Conservation (phyloP, 2,888 invertebrate genomes). For the Cancer borealis region DNA sequence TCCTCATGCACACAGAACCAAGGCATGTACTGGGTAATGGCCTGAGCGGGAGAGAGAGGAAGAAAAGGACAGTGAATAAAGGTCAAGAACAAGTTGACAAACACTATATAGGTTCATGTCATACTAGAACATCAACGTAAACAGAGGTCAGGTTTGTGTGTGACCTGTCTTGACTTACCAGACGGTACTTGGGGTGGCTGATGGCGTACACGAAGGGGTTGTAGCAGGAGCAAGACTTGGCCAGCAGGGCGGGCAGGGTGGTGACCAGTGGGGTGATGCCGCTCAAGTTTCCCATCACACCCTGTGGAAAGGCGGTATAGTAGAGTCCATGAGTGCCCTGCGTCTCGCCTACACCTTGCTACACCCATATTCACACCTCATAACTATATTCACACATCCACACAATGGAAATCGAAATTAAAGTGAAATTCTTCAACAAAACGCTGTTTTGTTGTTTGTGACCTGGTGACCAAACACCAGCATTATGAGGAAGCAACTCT, state of each 20-base stretch:
- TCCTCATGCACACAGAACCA: conserved; percentile 73
- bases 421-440: not conserved
- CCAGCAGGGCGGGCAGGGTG: conserved; percentile 80
- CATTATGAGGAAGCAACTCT: not conserved
- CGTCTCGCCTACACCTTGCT: not conserved
- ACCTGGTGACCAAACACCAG: not conserved
- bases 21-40: conserved; percentile 63
- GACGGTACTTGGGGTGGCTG: conserved; percentile 78
- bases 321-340: not conserved
- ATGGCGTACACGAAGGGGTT: conserved; percentile 79
- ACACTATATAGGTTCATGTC: not conserved
- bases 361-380: not conserved
- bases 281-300: not conserved
- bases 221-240: conserved; percentile 80
- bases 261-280: conserved; percentile 76
- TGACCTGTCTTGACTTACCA: conserved; percentile 27
- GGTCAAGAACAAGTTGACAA: not conserved
- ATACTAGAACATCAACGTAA: not conserved
- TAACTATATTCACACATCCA: not conserved
- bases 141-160: not conserved
- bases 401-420: not conserved
- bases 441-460: not conserved
- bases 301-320: conserved; percentile 56
- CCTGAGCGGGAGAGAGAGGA: conserved; percentile 44
- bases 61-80: not conserved